Base-by-base conservation (phyloP, 2,113 vertebrate genomes). In the Chaenocephalus aceratus region DNA sequence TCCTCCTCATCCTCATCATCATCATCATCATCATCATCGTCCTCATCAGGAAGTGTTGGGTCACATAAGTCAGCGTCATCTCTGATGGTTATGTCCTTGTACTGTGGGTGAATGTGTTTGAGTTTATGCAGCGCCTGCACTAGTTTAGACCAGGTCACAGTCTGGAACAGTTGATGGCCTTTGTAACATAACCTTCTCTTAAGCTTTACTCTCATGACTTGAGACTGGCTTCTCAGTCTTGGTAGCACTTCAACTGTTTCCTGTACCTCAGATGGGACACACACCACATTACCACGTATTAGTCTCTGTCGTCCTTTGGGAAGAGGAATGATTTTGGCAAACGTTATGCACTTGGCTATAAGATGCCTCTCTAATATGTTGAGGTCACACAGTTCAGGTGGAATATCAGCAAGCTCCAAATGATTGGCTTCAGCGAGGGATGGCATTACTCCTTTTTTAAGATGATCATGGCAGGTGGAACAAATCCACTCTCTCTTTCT, bases 201-300 rank as follows among this genome's bases (percentile, higher is more conserved):
- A 3, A 45, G 41, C 6, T 62, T 62, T 13, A 62, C 60, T 62
- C 60, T 62, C 60, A 62, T 45, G 5, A 63, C 41, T 13, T 63
- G 61, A 2, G 86, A 88, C 1, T 87, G 51, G 56, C 41, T 81
- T 41, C 76, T 89, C 5, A 84, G 51, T 6, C 77, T 78, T 0
- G 77, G 77, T 12, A 81, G 51, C n/a, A 13, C 23, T 0, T 82
- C 63, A 0, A 88, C 80, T 12, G 80, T 84, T 16, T 73, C 51
- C 48, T 86, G 44, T 0, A 86, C 60, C 7, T 90, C 78, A 13
- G 75, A 84, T 8, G 75, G 75, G 0, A 88, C 80, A 79, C 71
- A 90, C 10, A 81, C 75, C 2, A 45, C 41, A 6, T 63, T 62
- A 0, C 60, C 41, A 13, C 21, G 41, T 7, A 45, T 21, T 1